Evolutionary conservation across 2,888 invertebrate genomes (phyloP).

Genomic region (Carpatolechia fugitivella): DNA sequence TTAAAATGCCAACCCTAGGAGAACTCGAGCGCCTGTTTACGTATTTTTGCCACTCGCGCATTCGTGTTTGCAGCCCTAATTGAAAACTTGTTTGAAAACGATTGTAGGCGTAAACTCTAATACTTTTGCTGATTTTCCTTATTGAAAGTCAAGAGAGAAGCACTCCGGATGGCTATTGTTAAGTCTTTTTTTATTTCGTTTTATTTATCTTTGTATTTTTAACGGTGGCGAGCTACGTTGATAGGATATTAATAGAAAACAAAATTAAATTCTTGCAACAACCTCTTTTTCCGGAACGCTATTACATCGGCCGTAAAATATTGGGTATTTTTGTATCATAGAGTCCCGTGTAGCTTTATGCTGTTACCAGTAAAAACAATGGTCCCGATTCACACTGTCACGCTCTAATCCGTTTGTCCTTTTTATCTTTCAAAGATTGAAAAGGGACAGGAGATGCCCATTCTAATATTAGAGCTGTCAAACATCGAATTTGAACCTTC

Average conservation of each 20-base stretch:
- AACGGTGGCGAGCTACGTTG: neutral
- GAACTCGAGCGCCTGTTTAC: conserved; percentile 2
- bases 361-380: too few relatives aligned
- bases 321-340: too few relatives aligned
- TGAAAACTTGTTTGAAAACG: conserved; percentile 14
- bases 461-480: too few relatives aligned
- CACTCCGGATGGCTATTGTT: conserved; percentile 15
- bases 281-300: too few relatives aligned
- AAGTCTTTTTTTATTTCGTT: neutral
- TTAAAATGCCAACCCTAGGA: neutral
- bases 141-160: conserved; percentile 15
- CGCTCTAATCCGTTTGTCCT: too few relatives aligned
- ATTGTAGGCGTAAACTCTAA: conserved; percentile 13
- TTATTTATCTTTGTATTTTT: neutral
- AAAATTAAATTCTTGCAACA: too few relatives aligned
- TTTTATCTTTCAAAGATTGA: too few relatives aligned
- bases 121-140: conserved; percentile 10
- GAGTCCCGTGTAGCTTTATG: too few relatives aligned
- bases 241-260: neutral
- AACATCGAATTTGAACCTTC: too few relatives aligned
- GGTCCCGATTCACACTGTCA: too few relatives aligned
- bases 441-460: too few relatives aligned
- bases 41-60: conserved; percentile 12
- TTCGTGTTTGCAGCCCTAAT: conserved; percentile 17
- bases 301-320: too few relatives aligned